Base-by-base conservation (phyloP, 2,797 vertebrate species). In the Dipus sagitta region DNA sequence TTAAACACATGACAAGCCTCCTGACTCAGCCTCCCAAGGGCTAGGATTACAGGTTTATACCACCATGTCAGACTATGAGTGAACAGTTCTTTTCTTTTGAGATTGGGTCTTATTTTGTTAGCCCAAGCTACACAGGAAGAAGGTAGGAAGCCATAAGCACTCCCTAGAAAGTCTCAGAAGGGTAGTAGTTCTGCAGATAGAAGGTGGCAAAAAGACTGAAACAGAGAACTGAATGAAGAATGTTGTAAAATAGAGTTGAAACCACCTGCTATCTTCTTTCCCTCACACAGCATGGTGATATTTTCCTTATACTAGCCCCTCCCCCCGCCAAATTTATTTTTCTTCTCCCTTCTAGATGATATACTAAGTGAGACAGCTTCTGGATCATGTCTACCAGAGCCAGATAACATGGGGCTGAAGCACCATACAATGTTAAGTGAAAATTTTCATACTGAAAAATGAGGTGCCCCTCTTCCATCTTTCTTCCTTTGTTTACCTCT, bases 141-240 rank as follows among this genome's bases (percentile, higher is more conserved):
- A 1, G 34, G 2, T 34, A 3, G 30, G 28, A 58, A 75, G 65
- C 26, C 28, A 65, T 4, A 42, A 17, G 38, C 79, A 15, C 71
- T 93, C 20, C 38, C 47, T 68, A 78, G 11, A 62, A 94, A 92
- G 23, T 52, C 28, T 92, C 34, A 90, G 60, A 47, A 93, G 86
- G 34, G 23, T 47, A 9, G 8, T 54, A 88, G 0, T 85, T 82
- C 34, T 86, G n/a, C 14, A 68, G 30, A 52, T 24, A 76, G 24
- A 20, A 62, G 17, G 70, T n/a, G 92, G 54, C 30, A 4, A n/a
- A 28, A 30, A 24, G 52, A 20, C 18, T 78, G 30, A 78, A 92
- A 86, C 4, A 75, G 38, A n/a, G n/a, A 86, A 64, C n/a, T 67
- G 38, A 78, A 77, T 74, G 12, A 60, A 79, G 79, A 2, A 26